Evolutionary conservation across 1,140 invertebrate species (phyloP).

Genomic region (Hyles euphorbiae): DNA sequence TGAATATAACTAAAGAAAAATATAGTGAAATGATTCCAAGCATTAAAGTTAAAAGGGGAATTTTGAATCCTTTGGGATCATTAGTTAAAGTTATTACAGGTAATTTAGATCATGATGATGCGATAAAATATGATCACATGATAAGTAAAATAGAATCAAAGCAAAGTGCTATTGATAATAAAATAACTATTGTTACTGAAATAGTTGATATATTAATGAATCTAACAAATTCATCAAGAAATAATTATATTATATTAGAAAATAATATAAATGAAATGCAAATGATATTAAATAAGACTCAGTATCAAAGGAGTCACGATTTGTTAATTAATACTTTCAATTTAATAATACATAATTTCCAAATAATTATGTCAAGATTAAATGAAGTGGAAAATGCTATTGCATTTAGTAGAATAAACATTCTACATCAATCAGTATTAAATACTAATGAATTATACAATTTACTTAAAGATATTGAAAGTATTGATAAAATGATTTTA

Average conservation of each 20-base stretch:
- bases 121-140: conserved; percentile 10
- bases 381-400: conserved; percentile 17
- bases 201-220: conserved; percentile 12
- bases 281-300: conserved; percentile 3
- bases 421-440: conserved; percentile 20
- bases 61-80: conserved; percentile 8
- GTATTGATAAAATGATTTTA: conserved; percentile 13
- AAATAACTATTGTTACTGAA: conserved; percentile 15
- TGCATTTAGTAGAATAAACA: conserved; percentile 16
- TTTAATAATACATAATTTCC: conserved; percentile 15
- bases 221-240: conserved; percentile 9
- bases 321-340: conserved; percentile 9
- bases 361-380: conserved; percentile 5
- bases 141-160: conserved; percentile 11
- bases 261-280: conserved; percentile 4
- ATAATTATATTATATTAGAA: conserved; percentile 9
- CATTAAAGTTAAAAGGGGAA: conserved; percentile 9
- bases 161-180: conserved; percentile 14
- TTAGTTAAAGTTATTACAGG: conserved; percentile 11
- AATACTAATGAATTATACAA: conserved; percentile 11
- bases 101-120: conserved; percentile 14
- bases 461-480: conserved; percentile 17
- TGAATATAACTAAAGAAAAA: conserved; percentile 19
- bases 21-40: conserved; percentile 13
- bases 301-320: conserved; percentile 4